These are phyloP conservation scores for Drosophila takahashii DNA, from an alignment of 1,140 invertebrate genomes.

Conservation along the genomic window DNA sequence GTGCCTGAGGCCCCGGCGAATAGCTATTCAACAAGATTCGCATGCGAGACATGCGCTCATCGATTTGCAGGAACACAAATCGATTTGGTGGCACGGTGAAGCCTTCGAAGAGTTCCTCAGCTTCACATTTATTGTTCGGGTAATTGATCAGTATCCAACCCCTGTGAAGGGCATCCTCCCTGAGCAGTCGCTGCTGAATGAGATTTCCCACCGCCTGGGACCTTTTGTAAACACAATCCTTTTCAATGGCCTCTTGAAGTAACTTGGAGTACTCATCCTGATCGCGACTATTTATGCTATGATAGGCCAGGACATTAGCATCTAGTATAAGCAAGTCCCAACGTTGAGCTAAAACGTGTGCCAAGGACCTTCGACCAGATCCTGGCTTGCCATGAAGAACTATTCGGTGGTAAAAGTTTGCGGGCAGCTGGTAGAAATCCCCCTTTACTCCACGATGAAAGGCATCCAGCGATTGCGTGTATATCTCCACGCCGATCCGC, in stretches of 20 bases:
- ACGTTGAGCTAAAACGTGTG: constrained; percentile 52
- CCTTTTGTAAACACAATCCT: constrained; percentile 42
- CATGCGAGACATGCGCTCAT: constrained; percentile 61
- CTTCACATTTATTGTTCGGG: constrained; percentile 70
- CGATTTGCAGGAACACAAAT: constrained; percentile 66
- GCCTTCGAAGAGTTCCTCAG: constrained; percentile 65
- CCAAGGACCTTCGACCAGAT: constrained; percentile 68
- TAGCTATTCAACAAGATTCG: constrained; percentile 47
- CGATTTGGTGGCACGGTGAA: constrained; percentile 74
- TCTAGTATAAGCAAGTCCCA: constrained; percentile 75
- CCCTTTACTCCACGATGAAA: constrained; percentile 43
- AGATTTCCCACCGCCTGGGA: constrained; percentile 64
- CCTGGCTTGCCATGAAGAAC: constrained; percentile 68
- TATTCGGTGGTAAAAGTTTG: constrained; percentile 61
- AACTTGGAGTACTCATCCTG: constrained; percentile 18
- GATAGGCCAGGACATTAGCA: constrained; percentile 65
- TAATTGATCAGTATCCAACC: constrained; percentile 78
- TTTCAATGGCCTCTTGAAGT: constrained; percentile 56
- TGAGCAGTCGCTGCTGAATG: constrained; percentile 51
- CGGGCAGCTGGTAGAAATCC: constrained; percentile 64
- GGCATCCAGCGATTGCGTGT: constrained; percentile 59
- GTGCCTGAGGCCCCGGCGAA: constrained; percentile 54
- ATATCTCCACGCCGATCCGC: constrained; percentile 59
- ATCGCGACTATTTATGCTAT: constrained; percentile 46
- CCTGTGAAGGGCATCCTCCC: constrained; percentile 61